Evolutionary conservation across 2,797 vertebrate genomes (phyloP).

Genomic region (Pterois miles): DNA sequence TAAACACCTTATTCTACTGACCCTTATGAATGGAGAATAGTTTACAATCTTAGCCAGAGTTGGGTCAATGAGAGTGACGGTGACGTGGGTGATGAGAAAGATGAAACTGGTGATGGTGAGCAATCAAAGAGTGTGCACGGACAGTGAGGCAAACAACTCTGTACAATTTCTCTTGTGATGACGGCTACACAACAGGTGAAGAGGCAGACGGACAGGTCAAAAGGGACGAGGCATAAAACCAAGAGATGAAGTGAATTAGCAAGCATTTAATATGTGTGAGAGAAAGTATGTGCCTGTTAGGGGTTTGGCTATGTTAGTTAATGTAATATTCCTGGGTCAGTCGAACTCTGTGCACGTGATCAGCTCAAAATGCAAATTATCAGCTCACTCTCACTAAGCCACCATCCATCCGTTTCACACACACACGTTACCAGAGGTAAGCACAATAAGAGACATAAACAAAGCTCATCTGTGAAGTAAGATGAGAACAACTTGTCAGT

Average conservation of each 20-base stretch:
- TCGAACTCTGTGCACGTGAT: constrained; percentile 19
- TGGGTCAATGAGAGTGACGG: constrained; percentile 77
- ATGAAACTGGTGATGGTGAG: constrained; percentile 67
- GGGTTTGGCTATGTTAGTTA: constrained; percentile 45
- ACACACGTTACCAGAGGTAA: constrained; percentile 30
- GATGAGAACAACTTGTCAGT: constrained; percentile 25
- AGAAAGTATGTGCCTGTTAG: constrained; percentile 41
- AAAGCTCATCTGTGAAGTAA: constrained; percentile 25
- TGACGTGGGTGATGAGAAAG: constrained; percentile 62
- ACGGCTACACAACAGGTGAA: constrained; percentile 65
- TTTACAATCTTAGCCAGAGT: constrained; percentile 87
- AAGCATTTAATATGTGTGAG: constrained; percentile 50
- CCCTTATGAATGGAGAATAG: constrained; percentile 83
- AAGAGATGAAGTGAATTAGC: constrained; percentile 60
- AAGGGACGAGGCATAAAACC: constrained; percentile 55
- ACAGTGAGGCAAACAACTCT: constrained; percentile 71
- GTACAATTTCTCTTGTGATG: constrained; percentile 65
- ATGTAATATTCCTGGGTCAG: constrained; percentile 51
- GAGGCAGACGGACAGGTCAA: constrained; percentile 56
- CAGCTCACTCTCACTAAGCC: constrained; percentile 37
- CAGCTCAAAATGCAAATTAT: constrained; percentile 52
- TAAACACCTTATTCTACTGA: constrained; percentile 85
- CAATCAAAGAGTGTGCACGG: constrained; percentile 67
- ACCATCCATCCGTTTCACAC: constrained; percentile 37
- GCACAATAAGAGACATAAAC: constrained; percentile 31